phyloP scores from a whole-genome alignment of 2,113 vertebrate species.

The Mobula hypostoma region DNA sequence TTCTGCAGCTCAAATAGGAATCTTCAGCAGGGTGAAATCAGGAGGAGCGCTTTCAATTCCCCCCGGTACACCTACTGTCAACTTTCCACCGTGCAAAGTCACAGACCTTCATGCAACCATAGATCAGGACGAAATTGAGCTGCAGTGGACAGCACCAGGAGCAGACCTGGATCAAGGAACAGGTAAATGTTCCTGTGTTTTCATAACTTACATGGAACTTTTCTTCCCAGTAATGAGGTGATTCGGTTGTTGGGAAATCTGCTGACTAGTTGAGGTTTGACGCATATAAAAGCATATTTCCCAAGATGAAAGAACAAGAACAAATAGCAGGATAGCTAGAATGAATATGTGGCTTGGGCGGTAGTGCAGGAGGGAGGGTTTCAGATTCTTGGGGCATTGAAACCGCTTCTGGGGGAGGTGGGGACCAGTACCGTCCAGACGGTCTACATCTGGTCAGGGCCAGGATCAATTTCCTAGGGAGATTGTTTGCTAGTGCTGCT shows the following conservation, averaged over 20 bases:
- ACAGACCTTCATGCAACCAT: slow-evolving; percentile 49
- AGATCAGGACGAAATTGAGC: slow-evolving; percentile 44
- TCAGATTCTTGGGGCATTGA: no score
- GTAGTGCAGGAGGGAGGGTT: no score
- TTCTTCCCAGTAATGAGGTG: background rate
- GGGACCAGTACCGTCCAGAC: no score
- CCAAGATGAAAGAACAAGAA: no score
- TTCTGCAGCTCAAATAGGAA: slow-evolving; percentile 40
- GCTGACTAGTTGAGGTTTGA: no score
- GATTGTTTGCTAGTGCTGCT: no score
- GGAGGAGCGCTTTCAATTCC: slow-evolving; percentile 47
- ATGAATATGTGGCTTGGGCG: no score
- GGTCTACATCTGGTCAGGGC: no score
- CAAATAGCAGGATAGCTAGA: no score
- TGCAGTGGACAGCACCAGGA: slow-evolving; percentile 58
- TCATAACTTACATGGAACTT: background rate
- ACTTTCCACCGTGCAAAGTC: slow-evolving; percentile 53
- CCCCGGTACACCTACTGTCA: slow-evolving; percentile 28
- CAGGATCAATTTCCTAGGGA: no score
- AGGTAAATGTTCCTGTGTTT: slow-evolving; percentile 45
- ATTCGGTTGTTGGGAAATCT: background rate
- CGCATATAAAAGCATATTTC: no score
- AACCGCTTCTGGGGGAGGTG: no score
- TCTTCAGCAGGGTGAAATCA: slow-evolving; percentile 48
- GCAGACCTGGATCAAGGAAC: slow-evolving; percentile 54